phyloP scores from a whole-genome alignment of 2,797 vertebrate species.

The Hylomyscus alleni region DNA sequence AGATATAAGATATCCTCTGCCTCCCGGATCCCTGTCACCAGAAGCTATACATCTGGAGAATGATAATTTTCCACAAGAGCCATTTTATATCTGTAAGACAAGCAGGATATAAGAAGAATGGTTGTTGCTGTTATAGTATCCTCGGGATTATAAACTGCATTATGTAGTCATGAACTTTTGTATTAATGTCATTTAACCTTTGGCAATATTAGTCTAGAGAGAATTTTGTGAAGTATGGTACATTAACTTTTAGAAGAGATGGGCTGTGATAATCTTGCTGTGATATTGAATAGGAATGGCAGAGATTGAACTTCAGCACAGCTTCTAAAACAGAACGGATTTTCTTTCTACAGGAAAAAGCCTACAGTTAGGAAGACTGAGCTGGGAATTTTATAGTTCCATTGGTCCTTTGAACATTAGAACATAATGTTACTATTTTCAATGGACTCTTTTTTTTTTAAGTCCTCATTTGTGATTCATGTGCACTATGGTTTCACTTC shows the following conservation, averaged over 20 bases:
- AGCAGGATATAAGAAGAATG: slow-evolving; percentile 57
- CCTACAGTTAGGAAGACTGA: slow-evolving; percentile 38
- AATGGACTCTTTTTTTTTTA: background rate
- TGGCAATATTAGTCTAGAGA: slow-evolving; percentile 82
- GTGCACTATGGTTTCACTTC: slow-evolving; percentile 33
- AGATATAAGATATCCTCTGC: slow-evolving; percentile 50
- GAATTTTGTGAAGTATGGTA: slow-evolving; percentile 73
- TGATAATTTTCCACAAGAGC: slow-evolving; percentile 82
- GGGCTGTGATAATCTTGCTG: slow-evolving; percentile 67
- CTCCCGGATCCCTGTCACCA: slow-evolving; percentile 51
- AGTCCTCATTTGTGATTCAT: background rate
- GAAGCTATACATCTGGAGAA: slow-evolving; percentile 74
- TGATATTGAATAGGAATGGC: slow-evolving; percentile 62
- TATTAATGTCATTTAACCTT: slow-evolving; percentile 83
- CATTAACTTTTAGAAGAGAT: slow-evolving; percentile 82
- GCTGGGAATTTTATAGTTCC: slow-evolving; percentile 57
- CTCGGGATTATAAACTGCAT: slow-evolving; percentile 77
- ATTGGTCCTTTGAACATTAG: slow-evolving; percentile 42
- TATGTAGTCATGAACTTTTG: slow-evolving; percentile 78
- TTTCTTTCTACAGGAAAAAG: slow-evolving; percentile 51
- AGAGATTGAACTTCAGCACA: slow-evolving; percentile 45
- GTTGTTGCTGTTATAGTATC: slow-evolving; percentile 77
- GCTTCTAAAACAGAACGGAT: slow-evolving; percentile 5
- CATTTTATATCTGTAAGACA: slow-evolving; percentile 73
- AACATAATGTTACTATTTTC: background rate